These are phyloP conservation scores for Hemistola chrysoprasaria DNA, from an alignment of 2,888 invertebrate genomes.

Conservation along the genomic window DNA sequence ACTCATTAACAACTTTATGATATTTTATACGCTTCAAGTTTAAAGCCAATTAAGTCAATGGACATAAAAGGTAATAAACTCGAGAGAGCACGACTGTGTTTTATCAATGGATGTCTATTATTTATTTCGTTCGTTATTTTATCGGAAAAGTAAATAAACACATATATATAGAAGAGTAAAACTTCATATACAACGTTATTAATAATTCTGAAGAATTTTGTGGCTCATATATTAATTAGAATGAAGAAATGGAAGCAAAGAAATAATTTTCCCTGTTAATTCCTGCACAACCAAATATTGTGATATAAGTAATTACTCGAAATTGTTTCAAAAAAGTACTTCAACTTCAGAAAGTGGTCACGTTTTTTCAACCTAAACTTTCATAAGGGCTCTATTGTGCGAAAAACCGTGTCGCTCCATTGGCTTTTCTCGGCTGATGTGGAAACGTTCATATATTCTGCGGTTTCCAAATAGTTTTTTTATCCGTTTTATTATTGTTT, in stretches of 20 bases:
- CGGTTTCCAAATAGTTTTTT: slow-evolving; percentile 1
- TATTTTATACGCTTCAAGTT: slow-evolving; percentile 7
- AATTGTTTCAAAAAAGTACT: too few relatives aligned
- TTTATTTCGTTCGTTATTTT: background rate
- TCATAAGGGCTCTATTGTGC: slow-evolving; percentile 10
- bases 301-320: too few relatives aligned
- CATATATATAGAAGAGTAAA: too few relatives aligned
- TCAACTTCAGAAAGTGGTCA: slow-evolving; percentile 2
- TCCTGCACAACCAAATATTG: too few relatives aligned
- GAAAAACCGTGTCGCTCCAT: slow-evolving; percentile 2
- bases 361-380: slow-evolving; percentile 5
- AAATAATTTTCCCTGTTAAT: too few relatives aligned
- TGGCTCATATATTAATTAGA: too few relatives aligned
- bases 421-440: background rate
- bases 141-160: too few relatives aligned
- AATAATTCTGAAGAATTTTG: too few relatives aligned
- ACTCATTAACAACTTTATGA: slow-evolving; percentile 16
- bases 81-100: background rate
- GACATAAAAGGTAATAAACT: background rate
- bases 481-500: slow-evolving; percentile 3
- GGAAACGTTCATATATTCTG: background rate
- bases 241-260: too few relatives aligned
- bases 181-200: too few relatives aligned
- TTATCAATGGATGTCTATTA: background rate
- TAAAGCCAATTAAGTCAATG: background rate